Evolutionary conservation across 2,113 vertebrate species (phyloP).

Genomic region (Sitta europaea): DNA sequence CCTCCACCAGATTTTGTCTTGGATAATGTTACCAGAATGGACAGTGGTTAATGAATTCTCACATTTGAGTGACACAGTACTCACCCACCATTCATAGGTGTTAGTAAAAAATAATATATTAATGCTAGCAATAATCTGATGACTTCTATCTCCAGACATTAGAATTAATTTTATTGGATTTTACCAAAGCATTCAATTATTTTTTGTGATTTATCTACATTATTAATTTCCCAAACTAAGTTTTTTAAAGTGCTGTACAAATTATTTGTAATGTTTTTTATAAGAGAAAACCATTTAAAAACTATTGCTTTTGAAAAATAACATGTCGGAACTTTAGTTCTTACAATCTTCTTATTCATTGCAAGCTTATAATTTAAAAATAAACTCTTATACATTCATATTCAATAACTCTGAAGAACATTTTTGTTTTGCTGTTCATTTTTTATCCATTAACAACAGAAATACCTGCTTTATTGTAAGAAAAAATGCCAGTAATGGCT

Average conservation of each 20-base stretch:
- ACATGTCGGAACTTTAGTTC: not conserved
- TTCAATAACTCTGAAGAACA: not conserved
- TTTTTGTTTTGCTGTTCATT: not conserved
- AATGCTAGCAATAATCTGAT: not conserved
- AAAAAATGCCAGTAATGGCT: not conserved
- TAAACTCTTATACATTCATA: not conserved
- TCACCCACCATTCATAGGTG: not conserved
- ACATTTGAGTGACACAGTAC: not conserved
- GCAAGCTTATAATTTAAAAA: not conserved
- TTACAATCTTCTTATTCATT: not conserved
- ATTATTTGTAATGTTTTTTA: not conserved
- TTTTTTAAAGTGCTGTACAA: not conserved
- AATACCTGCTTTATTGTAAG: not conserved
- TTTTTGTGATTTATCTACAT: not conserved
- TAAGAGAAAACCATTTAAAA: not conserved
- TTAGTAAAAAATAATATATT: not conserved
- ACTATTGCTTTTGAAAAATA: not conserved
- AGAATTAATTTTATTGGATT: not conserved
- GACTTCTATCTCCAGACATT: not conserved
- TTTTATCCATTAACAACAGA: not conserved
- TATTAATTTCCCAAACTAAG: not conserved
- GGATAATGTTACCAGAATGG: not conserved
- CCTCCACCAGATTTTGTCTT: not conserved
- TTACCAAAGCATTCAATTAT: not conserved
- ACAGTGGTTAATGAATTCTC: not conserved